phyloP scores from a whole-genome alignment of 1,140 invertebrate species.

The Lordiphosa stackelbergi region DNA sequence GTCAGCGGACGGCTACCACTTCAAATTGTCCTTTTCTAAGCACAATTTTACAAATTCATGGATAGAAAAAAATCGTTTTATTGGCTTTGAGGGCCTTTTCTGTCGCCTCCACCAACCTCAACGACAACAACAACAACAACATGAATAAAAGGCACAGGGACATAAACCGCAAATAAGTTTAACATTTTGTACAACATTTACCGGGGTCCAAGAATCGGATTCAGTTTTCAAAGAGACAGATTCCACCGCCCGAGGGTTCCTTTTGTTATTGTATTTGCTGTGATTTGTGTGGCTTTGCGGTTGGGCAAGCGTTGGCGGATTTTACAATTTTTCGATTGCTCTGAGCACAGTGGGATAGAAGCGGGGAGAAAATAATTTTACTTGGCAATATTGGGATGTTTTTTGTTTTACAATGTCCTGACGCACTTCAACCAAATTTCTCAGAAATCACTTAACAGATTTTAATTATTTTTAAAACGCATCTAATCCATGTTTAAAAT shows the following conservation, averaged over 20 bases:
- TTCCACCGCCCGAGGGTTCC: conserved; percentile 41
- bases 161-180: conserved; percentile 74
- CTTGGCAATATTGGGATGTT: too few relatives aligned
- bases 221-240: conserved; percentile 2
- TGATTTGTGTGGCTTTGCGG: conserved; percentile 63
- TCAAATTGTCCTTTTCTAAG: conserved; percentile 60
- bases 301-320: conserved; percentile 40
- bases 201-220: conserved; percentile 12
- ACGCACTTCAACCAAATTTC: too few relatives aligned
- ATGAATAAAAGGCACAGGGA: conserved; percentile 47
- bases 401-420: too few relatives aligned
- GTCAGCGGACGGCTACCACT: conserved; percentile 52
- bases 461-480: too few relatives aligned
- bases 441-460: too few relatives aligned
- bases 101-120: conserved; percentile 53
- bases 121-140: conserved; percentile 35
- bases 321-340: conserved; percentile 54
- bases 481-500: too few relatives aligned
- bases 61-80: conserved; percentile 76
- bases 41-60: conserved; percentile 68
- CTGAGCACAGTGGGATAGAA: conserved; percentile 35
- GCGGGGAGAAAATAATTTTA: neutral
- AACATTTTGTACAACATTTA: conserved; percentile 52
- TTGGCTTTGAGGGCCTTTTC: conserved; percentile 76
- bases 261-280: conserved; percentile 69